Conservation (phyloP, 2,797 vertebrate genomes). For the Coreius guichenoti region DNA sequence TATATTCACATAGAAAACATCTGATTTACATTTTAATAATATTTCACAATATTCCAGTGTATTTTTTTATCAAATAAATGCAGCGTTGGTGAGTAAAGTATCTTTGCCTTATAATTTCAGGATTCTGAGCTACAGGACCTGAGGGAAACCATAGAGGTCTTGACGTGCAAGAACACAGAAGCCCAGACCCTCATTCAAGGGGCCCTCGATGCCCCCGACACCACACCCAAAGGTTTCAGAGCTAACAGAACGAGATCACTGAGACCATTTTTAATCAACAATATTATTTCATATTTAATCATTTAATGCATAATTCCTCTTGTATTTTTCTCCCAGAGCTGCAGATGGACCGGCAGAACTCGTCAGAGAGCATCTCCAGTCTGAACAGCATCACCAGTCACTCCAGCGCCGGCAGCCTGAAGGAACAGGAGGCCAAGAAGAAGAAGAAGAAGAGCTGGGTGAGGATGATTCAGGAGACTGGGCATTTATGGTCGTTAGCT, state of each 20-base stretch:
- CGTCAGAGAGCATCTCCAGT: constrained; percentile 96
- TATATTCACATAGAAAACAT: neutral
- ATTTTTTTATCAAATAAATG: neutral
- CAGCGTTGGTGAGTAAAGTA: neutral
- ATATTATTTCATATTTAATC: neutral
- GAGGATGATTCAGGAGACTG: constrained; percentile 63
- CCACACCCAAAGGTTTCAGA: constrained; percentile 85
- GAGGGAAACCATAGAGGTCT: constrained; percentile 92
- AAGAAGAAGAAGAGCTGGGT: constrained; percentile 99
- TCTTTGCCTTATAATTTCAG: constrained; percentile 69
- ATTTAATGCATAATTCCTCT: neutral
- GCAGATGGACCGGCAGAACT: constrained; percentile 94
- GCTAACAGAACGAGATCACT: no score
- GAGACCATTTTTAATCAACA: neutral
- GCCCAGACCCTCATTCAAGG: constrained; percentile 93
- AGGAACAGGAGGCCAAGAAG: constrained; percentile 95
- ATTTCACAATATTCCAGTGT: neutral
- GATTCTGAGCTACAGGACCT: constrained; percentile 91
- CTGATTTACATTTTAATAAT: neutral
- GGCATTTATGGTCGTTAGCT: neutral
- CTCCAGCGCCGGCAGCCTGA: constrained; percentile 91
- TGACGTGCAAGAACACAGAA: constrained; percentile 94
- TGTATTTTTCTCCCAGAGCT: constrained; percentile 77
- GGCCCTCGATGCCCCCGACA: constrained; percentile 85
- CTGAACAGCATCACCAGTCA: constrained; percentile 94